A percentile compares a stretch with the other conserved stretches of the same genome.
Conservation (phyloP, 2,888 invertebrate genomes). For the Aphodius sticticus region DNA sequence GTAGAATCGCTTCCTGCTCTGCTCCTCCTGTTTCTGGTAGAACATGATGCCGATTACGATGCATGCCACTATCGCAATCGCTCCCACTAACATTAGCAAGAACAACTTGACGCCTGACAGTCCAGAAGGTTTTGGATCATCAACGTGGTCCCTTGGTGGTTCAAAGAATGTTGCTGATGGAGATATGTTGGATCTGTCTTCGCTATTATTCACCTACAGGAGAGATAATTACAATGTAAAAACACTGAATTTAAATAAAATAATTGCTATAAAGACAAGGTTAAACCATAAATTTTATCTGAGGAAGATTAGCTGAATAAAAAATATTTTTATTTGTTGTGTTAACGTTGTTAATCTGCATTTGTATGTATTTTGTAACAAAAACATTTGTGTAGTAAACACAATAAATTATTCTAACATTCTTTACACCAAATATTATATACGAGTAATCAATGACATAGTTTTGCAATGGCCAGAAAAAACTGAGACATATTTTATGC, state of each 20-base stretch:
- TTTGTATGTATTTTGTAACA: no score
- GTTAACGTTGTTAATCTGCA: no score
- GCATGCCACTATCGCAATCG: slow-evolving; percentile 82
- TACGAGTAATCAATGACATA: no score
- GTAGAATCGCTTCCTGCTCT: slow-evolving; percentile 87
- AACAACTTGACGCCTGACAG: slow-evolving; percentile 93
- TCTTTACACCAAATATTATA: no score
- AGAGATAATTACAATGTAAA: slow-evolving; percentile 55
- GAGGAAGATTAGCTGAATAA: no score
- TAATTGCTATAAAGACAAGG: background rate
- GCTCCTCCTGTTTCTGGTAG: slow-evolving; percentile 92
- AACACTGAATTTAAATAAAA: slow-evolving; percentile 8
- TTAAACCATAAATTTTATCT: no score
- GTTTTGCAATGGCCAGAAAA: no score
- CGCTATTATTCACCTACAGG: slow-evolving; percentile 64
- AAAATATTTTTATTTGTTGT: no score
- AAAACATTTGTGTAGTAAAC: no score
- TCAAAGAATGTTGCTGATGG: slow-evolving; percentile 92
- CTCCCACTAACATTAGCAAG: slow-evolving; percentile 83
- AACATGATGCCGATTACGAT: slow-evolving; percentile 91
- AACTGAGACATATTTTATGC: no score
- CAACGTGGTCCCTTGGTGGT: slow-evolving; percentile 89
- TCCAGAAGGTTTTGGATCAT: slow-evolving; percentile 84
- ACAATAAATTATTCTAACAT: no score
- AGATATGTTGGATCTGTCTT: slow-evolving; percentile 82